phyloP scores from a whole-genome alignment of 1,140 invertebrate genomes.

The Phocides pigmalion region DNA sequence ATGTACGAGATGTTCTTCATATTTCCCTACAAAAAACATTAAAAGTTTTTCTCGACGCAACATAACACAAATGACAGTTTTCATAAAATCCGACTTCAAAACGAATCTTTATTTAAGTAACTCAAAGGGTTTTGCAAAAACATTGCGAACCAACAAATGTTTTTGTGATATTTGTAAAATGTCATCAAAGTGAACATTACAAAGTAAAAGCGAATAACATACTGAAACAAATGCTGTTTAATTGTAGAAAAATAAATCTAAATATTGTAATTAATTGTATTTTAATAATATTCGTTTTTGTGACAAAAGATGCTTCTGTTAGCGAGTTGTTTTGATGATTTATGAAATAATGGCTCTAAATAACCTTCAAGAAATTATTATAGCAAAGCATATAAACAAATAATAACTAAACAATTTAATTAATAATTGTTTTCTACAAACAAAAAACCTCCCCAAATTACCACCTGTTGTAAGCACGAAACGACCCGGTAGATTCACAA shows the following conservation, averaged over 20 bases:
- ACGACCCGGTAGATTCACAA: slow-evolving; percentile 25
- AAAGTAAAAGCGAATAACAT: no score
- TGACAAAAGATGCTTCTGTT: no score
- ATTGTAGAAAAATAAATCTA: no score
- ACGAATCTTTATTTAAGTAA: not conserved
- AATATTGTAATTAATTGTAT: no score
- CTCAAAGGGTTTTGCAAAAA: not conserved
- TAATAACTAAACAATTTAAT: no score
- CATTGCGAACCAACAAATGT: not conserved
- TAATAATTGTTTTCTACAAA: not conserved
- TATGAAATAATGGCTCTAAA: no score
- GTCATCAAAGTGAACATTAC: slow-evolving; percentile 7
- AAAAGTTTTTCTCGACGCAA: not conserved
- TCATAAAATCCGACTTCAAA: slow-evolving; percentile 1
- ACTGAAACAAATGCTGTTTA: no score
- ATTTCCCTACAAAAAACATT: not conserved
- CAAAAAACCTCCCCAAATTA: not conserved
- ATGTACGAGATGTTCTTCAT: not conserved
- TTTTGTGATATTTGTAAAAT: slow-evolving; percentile 20
- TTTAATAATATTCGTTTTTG: no score
- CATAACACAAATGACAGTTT: not conserved
- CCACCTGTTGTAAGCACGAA: slow-evolving; percentile 24
- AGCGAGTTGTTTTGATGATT: no score
- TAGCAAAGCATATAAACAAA: no score
- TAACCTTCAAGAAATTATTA: no score